These are phyloP conservation scores for Synodontis membranacea DNA, from an alignment of 2,113 vertebrate genomes.

Conservation along the genomic window DNA sequence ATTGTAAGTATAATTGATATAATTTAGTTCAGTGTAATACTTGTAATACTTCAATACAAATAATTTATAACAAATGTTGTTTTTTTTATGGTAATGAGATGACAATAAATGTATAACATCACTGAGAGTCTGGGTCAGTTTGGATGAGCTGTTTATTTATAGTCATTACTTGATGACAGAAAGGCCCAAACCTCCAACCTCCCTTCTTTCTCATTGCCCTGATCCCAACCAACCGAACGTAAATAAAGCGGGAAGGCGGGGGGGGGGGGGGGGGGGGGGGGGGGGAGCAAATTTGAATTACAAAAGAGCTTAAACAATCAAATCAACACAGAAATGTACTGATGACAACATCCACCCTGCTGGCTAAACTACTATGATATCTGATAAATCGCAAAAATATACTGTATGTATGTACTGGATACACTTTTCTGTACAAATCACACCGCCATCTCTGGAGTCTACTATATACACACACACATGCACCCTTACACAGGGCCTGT, in stretches of 20 bases:
- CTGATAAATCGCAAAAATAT: slow-evolving; percentile 73
- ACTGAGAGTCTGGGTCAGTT: slow-evolving; percentile 30
- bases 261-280: no score
- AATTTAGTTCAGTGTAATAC: not conserved
- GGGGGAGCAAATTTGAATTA: slow-evolving; percentile 72
- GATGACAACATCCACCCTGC: slow-evolving; percentile 63
- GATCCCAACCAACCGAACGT: slow-evolving; percentile 1
- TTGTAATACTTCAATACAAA: not conserved
- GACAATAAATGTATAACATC: not conserved
- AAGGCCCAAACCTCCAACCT: slow-evolving; percentile 61
- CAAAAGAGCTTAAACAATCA: slow-evolving; percentile 72
- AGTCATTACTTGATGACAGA: slow-evolving; percentile 74
- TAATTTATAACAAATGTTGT: not conserved
- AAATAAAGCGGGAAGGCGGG: slow-evolving; percentile 58
- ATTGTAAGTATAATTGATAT: not conserved
- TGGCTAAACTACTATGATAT: slow-evolving; percentile 69
- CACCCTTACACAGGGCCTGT: slow-evolving; percentile 35
- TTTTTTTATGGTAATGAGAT: not conserved
- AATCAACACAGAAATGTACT: slow-evolving; percentile 50
- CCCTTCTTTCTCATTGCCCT: slow-evolving; percentile 46
- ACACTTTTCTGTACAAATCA: slow-evolving; percentile 85
- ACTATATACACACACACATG: slow-evolving; percentile 70
- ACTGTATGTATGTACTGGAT: slow-evolving; percentile 65
- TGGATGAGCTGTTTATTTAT: slow-evolving; percentile 68
- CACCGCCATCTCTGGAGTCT: slow-evolving; percentile 77